Evolutionary conservation across 2,797 vertebrate genomes (phyloP), one percentile per base, ranked within the genome.

Genomic region (Manis crassicaudata): DNA sequence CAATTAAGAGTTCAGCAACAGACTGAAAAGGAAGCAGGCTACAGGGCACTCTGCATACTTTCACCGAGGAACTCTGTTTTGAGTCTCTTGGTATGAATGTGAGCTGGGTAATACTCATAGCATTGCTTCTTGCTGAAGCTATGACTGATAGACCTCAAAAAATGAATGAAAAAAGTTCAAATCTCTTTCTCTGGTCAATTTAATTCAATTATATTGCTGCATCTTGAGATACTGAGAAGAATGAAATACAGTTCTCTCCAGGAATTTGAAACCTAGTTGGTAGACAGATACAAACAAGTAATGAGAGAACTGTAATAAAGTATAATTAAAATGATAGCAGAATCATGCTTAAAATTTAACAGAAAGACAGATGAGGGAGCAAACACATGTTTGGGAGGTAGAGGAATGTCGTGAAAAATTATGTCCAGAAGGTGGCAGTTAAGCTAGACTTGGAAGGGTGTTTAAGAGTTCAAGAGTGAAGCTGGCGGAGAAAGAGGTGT

Each of bases 251-350:
- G 29, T 65, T 50, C n/a, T 27, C 67, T 95, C 17, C 17, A 62
- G 62, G 43, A 83, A 62, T 68, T 72, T 52, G 37, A 90, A 95
- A 5, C 9, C 25, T 65, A 7, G 2, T 35, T 52, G 56, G 62
- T 52, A 96, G 46, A 88, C 60, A 89, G 52, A 75, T n/a, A 86
- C 25, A 92, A 95, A 82, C 29, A 88, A 90, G 46, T 23, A 87
- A 88, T 73, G 50, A 92, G 65, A 90, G 37, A 88, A 79, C 7
- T 65, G 3, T 65, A 83, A 62, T 92, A 63, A 91, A 84, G 76
- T 52, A n/a, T 92, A 81, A 92, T 79, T 83, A 70, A 90, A 81
- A 81, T 82, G 29, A 85, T 84, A 82, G 82, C n/a, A 85, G 62
- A 87, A 54, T 12, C 68, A 25, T 68, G 46, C 23, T 88, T 95